Base-by-base conservation (phyloP, 2,113 vertebrate species). In the Eidolon helvum region DNA sequence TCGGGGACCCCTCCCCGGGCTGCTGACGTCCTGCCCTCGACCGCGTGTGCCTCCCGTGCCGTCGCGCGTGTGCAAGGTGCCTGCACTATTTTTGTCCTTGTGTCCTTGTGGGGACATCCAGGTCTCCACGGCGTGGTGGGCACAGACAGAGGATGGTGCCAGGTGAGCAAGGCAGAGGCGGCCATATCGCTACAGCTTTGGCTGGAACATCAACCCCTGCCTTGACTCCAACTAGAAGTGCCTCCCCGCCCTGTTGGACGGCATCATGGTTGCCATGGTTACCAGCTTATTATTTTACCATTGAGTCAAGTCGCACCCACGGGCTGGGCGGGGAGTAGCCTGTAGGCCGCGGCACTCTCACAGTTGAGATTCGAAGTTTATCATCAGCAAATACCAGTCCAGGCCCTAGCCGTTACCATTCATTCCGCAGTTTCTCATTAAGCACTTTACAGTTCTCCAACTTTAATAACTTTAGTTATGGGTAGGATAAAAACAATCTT, bases 391-490 rank as follows among this genome's bases (percentile, higher is more conserved):
- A 61, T 35, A 45, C 57, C 15, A 35, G 61, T 16, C n/a, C 48
- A 40, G 55, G 59, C 71, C 78, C 82, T 63, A 24, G 63, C 33
- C 24, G 55, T n/a, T 91, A 55, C 59, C 83, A 89, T 83, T 69
- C 93, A 87, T 53, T 63, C 86, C 83, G 50, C 26, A 48, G 68
- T 79, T 93, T 93, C 97, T 98, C 97, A 93, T 96, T 84, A 96
- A 91, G 93, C 87, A 79, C 71, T 94, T 96, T 96, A 79, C 69
- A 91, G 93, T 96, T 86, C 94, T 91, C 90, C 93, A 96, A 96
- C 86, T 97, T 97, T 94, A 96, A 97, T 98, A 96, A 97, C 96
- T 97, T 97, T 92, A 87, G 86, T 97, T 97, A 96, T 89, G 95
- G 94, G 93, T 48, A 63, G 59, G 68, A 93, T 96, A 91, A 93